phyloP scores from a whole-genome alignment of 2,797 vertebrate species.

The Peromyscus nudipes region DNA sequence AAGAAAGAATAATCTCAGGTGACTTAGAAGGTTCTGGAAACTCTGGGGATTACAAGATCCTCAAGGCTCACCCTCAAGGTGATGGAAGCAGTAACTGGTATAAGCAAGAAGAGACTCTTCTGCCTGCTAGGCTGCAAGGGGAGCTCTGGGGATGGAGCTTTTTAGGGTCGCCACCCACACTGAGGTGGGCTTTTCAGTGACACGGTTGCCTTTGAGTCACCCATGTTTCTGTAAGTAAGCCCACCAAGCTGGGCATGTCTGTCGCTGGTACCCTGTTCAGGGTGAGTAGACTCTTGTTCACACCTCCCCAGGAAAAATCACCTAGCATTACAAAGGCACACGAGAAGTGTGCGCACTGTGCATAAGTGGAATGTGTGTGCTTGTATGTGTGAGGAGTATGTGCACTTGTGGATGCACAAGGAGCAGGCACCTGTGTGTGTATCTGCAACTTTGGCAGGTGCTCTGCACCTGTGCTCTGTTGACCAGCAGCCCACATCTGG shows the following conservation, averaged over 20 bases:
- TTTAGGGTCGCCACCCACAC: not conserved
- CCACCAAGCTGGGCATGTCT: not conserved
- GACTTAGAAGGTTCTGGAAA: not conserved
- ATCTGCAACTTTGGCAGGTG: not conserved
- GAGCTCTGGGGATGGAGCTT: not conserved
- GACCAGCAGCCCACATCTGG: not conserved
- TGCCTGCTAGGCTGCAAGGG: not conserved
- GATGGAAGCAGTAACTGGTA: not conserved
- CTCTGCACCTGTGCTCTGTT: fast-evolving
- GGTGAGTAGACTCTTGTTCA: not conserved
- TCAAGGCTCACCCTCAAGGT: not conserved
- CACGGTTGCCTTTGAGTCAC: not conserved
- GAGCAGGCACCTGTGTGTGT: not conserved
- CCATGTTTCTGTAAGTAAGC: not conserved
- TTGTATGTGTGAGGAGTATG: not conserved
- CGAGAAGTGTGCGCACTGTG: not conserved
- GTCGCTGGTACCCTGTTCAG: too few relatives aligned
- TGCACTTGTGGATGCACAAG: not conserved
- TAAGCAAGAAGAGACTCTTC: not conserved
- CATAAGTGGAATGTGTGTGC: not conserved
- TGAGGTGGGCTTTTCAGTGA: not conserved
- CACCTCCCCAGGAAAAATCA: not conserved
- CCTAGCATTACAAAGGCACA: not conserved
- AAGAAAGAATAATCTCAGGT: not conserved
- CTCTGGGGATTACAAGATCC: not conserved